Percentiles rank a stretch among this genome's conserved stretches.
Conservation (phyloP, 2,113 vertebrate genomes). For the Alectura lathami region DNA sequence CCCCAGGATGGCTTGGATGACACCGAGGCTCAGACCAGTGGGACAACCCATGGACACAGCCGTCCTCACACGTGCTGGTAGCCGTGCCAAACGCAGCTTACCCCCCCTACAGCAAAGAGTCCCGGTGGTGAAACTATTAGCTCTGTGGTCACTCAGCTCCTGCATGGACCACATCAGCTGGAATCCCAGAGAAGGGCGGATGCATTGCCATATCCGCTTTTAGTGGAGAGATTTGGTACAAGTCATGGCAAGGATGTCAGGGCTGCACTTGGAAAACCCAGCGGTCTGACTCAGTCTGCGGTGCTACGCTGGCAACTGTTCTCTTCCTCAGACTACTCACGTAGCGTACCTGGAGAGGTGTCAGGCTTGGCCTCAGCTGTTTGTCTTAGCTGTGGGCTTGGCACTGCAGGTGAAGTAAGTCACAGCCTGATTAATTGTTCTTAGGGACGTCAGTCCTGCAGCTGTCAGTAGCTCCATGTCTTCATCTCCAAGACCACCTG, state of each 20-base stretch:
- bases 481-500: neutral
- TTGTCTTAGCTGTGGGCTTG: neutral
- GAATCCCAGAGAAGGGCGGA: neutral
- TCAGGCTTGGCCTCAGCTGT: neutral
- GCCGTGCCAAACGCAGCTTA: neutral
- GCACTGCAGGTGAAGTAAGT: neutral
- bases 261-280: neutral
- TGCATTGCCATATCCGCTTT: fast-evolving
- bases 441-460: neutral
- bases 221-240: no score
- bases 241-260: neutral
- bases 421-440: neutral
- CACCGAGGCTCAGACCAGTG: neutral
- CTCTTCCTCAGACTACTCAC: neutral
- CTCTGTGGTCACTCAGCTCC: neutral
- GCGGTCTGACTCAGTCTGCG: neutral
- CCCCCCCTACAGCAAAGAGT: neutral
- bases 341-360: neutral
- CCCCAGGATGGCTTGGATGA: fast-evolving
- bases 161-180: neutral
- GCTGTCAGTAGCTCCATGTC: neutral
- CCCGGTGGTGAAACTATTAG: fast-evolving
- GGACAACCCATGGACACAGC: neutral
- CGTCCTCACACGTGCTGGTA: neutral
- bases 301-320: neutral